Conservation (phyloP, 2,113 vertebrate genomes). For the Pagrus major region DNA sequence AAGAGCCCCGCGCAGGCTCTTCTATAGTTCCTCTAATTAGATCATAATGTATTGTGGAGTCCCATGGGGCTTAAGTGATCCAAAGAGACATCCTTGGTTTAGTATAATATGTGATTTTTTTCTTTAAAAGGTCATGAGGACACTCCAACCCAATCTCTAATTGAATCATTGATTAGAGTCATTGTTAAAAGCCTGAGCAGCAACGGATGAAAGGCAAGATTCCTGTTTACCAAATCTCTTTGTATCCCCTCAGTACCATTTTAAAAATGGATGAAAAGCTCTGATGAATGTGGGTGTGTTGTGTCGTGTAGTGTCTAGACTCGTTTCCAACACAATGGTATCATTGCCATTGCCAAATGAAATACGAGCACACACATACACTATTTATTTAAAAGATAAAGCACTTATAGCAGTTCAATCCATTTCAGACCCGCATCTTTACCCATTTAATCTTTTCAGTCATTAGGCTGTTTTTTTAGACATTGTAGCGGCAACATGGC, state of each 20-base stretch:
- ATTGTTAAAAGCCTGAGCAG: not conserved
- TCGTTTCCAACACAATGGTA: not conserved
- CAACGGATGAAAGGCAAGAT: not conserved
- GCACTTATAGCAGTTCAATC: too few relatives aligned
- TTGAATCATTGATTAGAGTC: not conserved
- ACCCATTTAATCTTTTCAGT: not conserved
- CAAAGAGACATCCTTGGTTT: not conserved
- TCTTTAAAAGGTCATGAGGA: not conserved
- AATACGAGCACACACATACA: not conserved
- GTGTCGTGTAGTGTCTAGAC: not conserved
- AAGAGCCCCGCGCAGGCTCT: not conserved
- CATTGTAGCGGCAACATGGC: not conserved
- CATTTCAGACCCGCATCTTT: not conserved
- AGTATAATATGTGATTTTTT: not conserved
- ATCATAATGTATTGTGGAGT: conserved; percentile 6
- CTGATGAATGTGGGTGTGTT: not conserved
- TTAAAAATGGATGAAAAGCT: not conserved
- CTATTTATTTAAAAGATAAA: conserved; percentile 14
- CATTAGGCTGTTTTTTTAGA: not conserved
- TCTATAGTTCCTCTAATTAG: conserved; percentile 7
- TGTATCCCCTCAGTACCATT: not conserved
- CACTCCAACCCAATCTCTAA: not conserved
- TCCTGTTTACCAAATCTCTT: not conserved
- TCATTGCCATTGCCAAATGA: not conserved
- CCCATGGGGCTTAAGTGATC: not conserved